Evolutionary conservation across 2,113 vertebrate genomes (phyloP).

Genomic region (Tonatia bakeri): DNA sequence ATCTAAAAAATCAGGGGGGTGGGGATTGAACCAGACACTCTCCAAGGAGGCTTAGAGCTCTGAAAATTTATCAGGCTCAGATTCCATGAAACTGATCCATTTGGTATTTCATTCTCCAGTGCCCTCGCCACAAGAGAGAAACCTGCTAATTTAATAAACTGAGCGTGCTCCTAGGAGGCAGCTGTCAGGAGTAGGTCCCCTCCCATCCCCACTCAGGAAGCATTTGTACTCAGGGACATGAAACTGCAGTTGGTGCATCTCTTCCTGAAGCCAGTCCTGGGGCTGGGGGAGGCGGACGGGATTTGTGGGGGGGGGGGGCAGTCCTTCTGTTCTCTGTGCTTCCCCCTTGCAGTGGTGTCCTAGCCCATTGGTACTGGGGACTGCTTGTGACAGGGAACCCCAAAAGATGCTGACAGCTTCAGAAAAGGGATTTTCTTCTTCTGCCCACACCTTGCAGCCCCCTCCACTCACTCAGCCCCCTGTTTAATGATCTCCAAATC

Average conservation of each 20-base stretch:
- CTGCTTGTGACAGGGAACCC: neutral
- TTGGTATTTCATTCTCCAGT: slow-evolving; percentile 57
- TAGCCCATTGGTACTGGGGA: neutral
- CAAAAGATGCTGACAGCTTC: neutral
- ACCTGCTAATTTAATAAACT: slow-evolving; percentile 59
- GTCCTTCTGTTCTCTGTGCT: neutral
- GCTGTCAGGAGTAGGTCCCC: neutral
- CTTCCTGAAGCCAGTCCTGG: neutral
- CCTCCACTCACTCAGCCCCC: neutral
- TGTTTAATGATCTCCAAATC: slow-evolving; percentile 51
- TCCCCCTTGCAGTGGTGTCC: neutral
- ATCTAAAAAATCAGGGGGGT: slow-evolving; percentile 37
- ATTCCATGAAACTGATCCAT: slow-evolving; percentile 44
- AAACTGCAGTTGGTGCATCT: neutral
- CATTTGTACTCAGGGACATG: neutral
- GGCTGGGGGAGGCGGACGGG: too few relatives aligned
- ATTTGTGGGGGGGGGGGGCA: neutral
- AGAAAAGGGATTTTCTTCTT: neutral
- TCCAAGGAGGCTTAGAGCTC: slow-evolving; percentile 40
- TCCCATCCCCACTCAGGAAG: neutral
- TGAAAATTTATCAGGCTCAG: slow-evolving; percentile 51
- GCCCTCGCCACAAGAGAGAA: slow-evolving; percentile 11
- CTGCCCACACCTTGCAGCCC: neutral
- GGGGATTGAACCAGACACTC: neutral
- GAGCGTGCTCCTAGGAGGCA: neutral